phyloP scores from a whole-genome alignment of 2,113 vertebrate genomes.

The Azemiops feae region DNA sequence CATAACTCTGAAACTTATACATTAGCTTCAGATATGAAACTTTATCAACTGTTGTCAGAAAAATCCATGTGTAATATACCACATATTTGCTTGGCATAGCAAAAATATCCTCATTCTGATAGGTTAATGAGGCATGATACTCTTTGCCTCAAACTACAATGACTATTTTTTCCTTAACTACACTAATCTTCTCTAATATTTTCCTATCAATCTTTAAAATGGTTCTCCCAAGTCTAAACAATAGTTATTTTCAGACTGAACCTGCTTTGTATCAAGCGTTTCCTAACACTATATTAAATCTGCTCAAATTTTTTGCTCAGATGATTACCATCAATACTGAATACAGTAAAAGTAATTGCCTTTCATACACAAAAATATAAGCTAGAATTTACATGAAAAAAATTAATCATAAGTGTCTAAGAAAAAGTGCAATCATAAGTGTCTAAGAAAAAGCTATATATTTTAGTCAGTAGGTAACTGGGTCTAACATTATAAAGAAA shows the following conservation, averaged over 20 bases:
- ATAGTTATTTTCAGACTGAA: background rate
- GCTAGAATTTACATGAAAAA: background rate
- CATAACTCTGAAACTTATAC: conserved; percentile 14
- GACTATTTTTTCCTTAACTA: background rate
- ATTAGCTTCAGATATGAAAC: conserved; percentile 17
- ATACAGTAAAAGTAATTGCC: background rate
- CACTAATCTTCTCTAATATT: background rate
- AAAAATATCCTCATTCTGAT: conserved; percentile 11
- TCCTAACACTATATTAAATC: background rate
- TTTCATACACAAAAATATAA: background rate
- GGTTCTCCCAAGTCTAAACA: background rate
- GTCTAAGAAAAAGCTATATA: background rate
- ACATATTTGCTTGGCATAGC: background rate
- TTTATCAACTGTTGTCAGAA: conserved; percentile 15
- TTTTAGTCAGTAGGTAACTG: background rate
- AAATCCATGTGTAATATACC: background rate
- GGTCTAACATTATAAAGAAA: background rate
- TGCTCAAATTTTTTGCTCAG: background rate
- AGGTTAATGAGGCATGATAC: background rate
- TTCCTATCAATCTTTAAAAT: background rate
- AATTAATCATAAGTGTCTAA: background rate
- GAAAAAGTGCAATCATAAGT: background rate
- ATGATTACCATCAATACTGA: background rate
- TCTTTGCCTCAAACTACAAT: conserved; percentile 21
- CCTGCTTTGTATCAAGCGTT: background rate